Conservation (phyloP, 2,888 invertebrate genomes). For the Oxystoma pomonae region DNA sequence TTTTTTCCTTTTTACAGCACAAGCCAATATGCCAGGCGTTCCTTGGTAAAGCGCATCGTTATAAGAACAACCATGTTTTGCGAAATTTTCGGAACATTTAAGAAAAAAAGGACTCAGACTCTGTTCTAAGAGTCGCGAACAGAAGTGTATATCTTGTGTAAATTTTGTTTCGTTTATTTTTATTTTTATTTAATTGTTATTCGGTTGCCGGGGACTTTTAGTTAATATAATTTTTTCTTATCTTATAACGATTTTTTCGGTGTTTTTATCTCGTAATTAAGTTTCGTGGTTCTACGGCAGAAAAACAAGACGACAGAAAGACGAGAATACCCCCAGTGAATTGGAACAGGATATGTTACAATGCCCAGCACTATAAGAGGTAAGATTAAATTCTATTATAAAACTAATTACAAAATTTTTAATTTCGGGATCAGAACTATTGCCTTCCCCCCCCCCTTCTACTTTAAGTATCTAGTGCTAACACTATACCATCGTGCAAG, state of each 20-base stretch:
- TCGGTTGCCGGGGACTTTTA: not conserved
- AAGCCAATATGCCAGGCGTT: not conserved
- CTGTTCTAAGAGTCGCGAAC: not conserved
- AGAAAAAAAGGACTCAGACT: conserved; percentile 39
- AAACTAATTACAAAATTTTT: too few relatives aligned
- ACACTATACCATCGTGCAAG: too few relatives aligned
- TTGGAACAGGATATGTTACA: conserved; percentile 40
- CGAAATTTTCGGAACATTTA: conserved; percentile 40
- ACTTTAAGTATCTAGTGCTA: too few relatives aligned
- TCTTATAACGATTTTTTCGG: conserved; percentile 7
- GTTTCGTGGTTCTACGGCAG: too few relatives aligned
- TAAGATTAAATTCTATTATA: too few relatives aligned
- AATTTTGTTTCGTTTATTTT: conserved; percentile 13
- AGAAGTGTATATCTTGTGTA: not conserved
- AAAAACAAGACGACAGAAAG: too few relatives aligned
- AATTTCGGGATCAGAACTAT: too few relatives aligned
- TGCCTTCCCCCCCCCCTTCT: too few relatives aligned
- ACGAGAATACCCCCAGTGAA: too few relatives aligned
- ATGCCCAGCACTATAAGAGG: conserved; percentile 51
- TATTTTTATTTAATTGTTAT: conserved; percentile 4
- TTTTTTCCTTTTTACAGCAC: too few relatives aligned
- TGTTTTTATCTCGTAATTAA: not conserved
- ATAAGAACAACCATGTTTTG: conserved; percentile 41
- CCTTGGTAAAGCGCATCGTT: not conserved
- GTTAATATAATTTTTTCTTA: conserved; percentile 6